These are phyloP conservation scores for Pogonocichla stellata DNA, from an alignment of 2,113 vertebrate species.

Conservation along the genomic window DNA sequence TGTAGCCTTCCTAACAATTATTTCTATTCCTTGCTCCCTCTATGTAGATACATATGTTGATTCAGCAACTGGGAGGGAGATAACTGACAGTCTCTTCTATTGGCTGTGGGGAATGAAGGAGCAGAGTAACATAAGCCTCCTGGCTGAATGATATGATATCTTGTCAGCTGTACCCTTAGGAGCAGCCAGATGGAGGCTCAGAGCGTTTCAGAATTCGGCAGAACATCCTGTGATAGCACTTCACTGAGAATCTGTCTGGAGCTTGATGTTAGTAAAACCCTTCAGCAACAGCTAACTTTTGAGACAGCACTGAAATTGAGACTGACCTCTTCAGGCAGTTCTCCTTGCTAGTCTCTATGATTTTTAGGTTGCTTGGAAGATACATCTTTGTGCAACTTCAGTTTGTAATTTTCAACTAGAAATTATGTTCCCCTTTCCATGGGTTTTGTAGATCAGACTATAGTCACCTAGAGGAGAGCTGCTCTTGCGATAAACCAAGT, in stretches of 20 bases:
- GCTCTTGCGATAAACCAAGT: accelerated
- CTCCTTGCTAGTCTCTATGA: neutral
- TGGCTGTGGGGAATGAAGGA: neutral
- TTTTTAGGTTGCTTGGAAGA: neutral
- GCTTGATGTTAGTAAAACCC: neutral
- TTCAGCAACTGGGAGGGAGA: neutral
- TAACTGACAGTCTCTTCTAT: neutral
- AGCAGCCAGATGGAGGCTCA: neutral
- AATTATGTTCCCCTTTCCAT: accelerated
- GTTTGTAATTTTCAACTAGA: neutral
- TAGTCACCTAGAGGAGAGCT: neutral
- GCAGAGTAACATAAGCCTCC: neutral
- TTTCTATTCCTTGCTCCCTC: neutral
- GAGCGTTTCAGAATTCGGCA: neutral
- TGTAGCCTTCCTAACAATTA: neutral
- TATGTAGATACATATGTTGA: accelerated
- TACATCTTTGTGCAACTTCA: neutral
- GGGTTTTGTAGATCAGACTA: neutral
- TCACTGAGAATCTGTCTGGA: neutral
- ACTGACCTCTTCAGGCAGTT: neutral
- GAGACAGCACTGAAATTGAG: neutral
- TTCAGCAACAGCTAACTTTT: neutral
- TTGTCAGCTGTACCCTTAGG: neutral
- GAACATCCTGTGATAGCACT: neutral
- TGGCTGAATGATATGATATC: neutral